Percentiles rank a stretch among this genome's conserved stretches.
These are phyloP conservation scores for Serripes groenlandicus DNA, from an alignment of 2,888 invertebrate genomes.

Conservation along the genomic window DNA sequence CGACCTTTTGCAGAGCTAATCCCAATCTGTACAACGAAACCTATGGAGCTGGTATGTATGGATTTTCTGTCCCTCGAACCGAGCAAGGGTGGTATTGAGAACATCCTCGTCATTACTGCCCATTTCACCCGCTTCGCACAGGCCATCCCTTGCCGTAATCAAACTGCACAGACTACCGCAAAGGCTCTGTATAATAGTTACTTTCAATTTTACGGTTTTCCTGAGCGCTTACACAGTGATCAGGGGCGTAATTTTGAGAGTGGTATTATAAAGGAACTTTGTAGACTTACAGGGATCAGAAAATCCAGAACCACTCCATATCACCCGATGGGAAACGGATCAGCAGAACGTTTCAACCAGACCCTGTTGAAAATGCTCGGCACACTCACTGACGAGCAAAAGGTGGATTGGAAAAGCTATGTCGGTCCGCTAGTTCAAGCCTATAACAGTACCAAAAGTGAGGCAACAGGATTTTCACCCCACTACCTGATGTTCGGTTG, in stretches of 20 bases:
- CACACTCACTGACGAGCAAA: not conserved
- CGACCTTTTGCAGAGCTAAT: not conserved
- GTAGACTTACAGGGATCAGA: not conserved
- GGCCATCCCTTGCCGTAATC: not conserved
- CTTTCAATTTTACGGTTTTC: not conserved
- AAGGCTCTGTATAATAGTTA: not conserved
- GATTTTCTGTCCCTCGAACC: not conserved
- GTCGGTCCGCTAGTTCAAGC: slow-evolving; percentile 28
- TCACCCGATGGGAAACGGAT: slow-evolving; percentile 8
- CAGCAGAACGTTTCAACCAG: slow-evolving; percentile 30
- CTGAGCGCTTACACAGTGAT: not conserved
- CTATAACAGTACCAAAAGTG: slow-evolving; percentile 19
- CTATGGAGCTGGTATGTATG: not conserved
- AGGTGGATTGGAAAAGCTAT: slow-evolving; percentile 19
- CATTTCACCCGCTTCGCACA: not conserved
- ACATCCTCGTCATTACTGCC: not conserved
- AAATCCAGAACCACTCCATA: not conserved
- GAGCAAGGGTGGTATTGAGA: not conserved
- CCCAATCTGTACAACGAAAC: not conserved
- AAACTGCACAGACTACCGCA: not conserved
- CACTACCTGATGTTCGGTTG: slow-evolving; percentile 41
- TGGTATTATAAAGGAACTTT: not conserved
- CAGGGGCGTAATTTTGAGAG: not conserved
- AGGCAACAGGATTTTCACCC: slow-evolving; percentile 36
- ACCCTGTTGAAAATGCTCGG: not conserved